phyloP scores from a whole-genome alignment of 2,797 vertebrate species.

The Paguma larvata region DNA sequence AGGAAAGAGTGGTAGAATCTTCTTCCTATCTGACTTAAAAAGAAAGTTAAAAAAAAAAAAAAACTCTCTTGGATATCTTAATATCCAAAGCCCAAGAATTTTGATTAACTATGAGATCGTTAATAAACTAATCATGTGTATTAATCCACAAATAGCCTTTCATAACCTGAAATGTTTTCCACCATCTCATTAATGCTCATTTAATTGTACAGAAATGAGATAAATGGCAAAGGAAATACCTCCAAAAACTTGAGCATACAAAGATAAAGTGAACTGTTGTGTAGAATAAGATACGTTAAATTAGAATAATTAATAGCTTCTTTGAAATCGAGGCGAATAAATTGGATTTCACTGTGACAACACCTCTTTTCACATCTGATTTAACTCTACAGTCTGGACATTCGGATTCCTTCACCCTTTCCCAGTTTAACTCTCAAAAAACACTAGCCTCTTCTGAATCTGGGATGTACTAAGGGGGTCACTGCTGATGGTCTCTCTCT shows the following conservation, averaged over 20 bases:
- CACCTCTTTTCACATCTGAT: not conserved
- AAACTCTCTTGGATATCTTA: not conserved
- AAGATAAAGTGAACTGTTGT: not conserved
- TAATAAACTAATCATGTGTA: not conserved
- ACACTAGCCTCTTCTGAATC: not conserved
- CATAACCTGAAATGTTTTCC: slow-evolving; percentile 8
- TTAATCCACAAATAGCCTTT: slow-evolving; percentile 11
- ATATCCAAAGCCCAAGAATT: not conserved
- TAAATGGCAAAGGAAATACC: not conserved
- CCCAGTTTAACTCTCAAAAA: not conserved
- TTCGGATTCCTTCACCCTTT: not conserved
- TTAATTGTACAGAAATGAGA: slow-evolving; percentile 36
- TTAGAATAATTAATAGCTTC: not conserved
- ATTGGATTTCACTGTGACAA: not conserved
- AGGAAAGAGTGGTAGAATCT: not conserved
- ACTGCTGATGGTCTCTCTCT: not conserved
- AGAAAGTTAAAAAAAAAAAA: not conserved
- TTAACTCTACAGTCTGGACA: not conserved
- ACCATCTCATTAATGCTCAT: not conserved
- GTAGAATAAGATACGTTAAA: not conserved
- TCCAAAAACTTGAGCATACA: not conserved
- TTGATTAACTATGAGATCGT: slow-evolving; percentile 39
- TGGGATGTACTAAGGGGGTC: not conserved
- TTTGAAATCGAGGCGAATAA: not conserved
- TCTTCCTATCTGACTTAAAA: not conserved